Evolutionary conservation across 1,140 invertebrate species (phyloP), one percentile per base, ranked within the genome.

Genomic region (Psilanteris sp.): DNA sequence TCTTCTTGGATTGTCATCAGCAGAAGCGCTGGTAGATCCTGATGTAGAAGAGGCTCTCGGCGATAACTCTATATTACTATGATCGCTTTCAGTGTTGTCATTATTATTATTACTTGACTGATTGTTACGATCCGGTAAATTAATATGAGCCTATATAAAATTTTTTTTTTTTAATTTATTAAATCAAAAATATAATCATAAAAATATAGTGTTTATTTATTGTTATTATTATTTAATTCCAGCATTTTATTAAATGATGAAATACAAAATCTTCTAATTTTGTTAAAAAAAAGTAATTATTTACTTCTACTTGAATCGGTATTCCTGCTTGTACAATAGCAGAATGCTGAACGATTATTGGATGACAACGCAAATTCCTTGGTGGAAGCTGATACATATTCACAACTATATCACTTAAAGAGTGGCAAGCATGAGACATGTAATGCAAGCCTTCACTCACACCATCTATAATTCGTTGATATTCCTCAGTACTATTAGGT

Each of bases 371-470:
- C 13, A 96, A 87, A 62, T 91, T 89, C 62, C 95, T 87, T 0
- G 94, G 94, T 7, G 93, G 91, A 4, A 91, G 84, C 64, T 91
- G 89, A 14, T 89, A 88, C 18, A 95, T 90, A 71, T 95, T 91
- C 26, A 96, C 90, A 83, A 93, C 93, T 18, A 96, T 90, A 79
- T 98, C 96, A 81, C 95, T 97, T 5, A 97, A 87, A 2, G 93
- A 92, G 84, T 98, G 97, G 83, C 94, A 94, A 13, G 94, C 93
- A 82, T 98, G 97, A 3, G 95, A 92, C 46, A 97, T 87, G 48
- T 92, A 93, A 82, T 98, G 97, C 64, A 97, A 89, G 13, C 93
- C 89, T 83, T 95, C 93, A 0, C 93, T 93, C 0, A 96, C 93
- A 8, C 92, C 87, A 78, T 94, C 92, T 26, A 93, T 91, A 13